Evolutionary conservation across 2,888 invertebrate species (phyloP), one percentile per base, ranked within the genome.

Genomic region (Elaeidobius kamerunicus): DNA sequence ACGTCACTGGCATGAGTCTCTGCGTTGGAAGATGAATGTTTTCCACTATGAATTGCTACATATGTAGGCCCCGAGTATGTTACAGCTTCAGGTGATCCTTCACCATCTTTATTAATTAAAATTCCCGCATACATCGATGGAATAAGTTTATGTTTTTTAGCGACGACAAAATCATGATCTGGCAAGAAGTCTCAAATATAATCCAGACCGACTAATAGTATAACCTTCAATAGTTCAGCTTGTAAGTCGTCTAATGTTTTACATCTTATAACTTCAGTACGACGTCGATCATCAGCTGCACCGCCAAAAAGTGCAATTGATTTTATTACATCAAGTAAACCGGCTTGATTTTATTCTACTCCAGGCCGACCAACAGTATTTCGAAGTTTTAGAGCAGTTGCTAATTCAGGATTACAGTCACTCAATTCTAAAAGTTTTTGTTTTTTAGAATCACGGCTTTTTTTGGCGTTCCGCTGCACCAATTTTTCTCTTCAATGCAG

Each of bases 41-140:
- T 61, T 23, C 60, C 64, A 61, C 58, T 60, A 27, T 62, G 57
- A 27, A 61, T 67, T 61, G 70, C 65, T 30, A 74, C 62, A 60
- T 69, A 71, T 47, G 73, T 75, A 42, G 74, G 72, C 9, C 73
- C 74, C 47, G 63, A 65, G 69, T 39, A 70, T 20, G 62, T 47
- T 20, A 73, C 69, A 41, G 68, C 68, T 61, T 68, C 51, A 52
- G 63, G 60, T 41, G 60, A 54, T 40, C 67, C 65, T 53, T 62
- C 38, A 30, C 50, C 58, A 55, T 65, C 59, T 15, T 41, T 39
- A 35, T 62, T 61, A 3, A 70, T 60, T 30, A 30, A 28, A 35
- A 55, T 57, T 23, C 47, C 48, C 17, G 59, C 60, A 47, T 62
- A 61, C 4, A 63, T 60, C 17, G 55, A 54, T 18, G 60, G 60